Evolutionary conservation across 2,113 vertebrate genomes (phyloP).

Genomic region (Psophia crepitans): DNA sequence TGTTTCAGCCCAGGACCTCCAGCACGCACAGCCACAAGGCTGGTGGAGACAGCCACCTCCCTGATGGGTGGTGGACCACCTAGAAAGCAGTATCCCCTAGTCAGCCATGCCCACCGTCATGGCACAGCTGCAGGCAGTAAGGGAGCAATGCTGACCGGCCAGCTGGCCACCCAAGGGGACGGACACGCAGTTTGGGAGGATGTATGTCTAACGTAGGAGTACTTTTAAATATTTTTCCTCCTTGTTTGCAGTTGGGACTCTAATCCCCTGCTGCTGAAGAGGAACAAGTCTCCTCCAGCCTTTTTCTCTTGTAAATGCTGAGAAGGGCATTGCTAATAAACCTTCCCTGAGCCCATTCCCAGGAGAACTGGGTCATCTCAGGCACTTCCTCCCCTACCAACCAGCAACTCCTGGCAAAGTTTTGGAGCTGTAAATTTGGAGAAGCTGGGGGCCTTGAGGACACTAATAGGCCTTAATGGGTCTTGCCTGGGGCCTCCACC

Average conservation of each 20-base stretch:
- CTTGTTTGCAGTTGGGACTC: not conserved
- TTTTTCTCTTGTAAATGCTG: not conserved
- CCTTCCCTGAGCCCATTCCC: not conserved
- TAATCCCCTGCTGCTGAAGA: not conserved
- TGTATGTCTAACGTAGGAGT: not conserved
- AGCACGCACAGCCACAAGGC: not conserved
- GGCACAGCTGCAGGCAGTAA: not conserved
- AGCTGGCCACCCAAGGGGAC: not conserved
- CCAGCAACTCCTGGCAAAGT: not conserved
- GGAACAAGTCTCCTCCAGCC: fast-evolving
- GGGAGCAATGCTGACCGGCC: not conserved
- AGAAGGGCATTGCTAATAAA: not conserved
- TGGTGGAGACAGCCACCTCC: not conserved
- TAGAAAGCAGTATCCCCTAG: not conserved
- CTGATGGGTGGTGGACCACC: not conserved
- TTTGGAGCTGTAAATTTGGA: not conserved
- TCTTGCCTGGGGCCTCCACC: not conserved
- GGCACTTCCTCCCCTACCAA: not conserved
- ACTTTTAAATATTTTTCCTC: not conserved
- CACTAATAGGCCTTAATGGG: not conserved
- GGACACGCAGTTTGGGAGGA: not conserved
- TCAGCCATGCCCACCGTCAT: fast-evolving
- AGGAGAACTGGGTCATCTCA: not conserved
- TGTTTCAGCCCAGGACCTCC: not conserved
- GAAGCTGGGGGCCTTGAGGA: not conserved